Evolutionary conservation across 2,888 invertebrate genomes (phyloP).

Genomic region (Villa cingulata): DNA sequence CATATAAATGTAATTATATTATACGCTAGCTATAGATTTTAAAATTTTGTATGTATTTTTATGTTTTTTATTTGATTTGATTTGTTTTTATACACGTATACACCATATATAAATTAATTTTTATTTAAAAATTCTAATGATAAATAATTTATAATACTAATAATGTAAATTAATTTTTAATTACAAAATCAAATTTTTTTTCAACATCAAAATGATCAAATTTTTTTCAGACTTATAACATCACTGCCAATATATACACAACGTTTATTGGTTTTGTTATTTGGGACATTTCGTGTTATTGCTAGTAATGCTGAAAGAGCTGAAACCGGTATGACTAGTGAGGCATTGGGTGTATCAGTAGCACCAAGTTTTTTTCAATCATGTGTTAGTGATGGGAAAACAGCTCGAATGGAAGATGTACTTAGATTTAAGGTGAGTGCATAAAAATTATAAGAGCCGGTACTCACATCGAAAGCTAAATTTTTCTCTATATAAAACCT

Average conservation of each 20-base stretch:
- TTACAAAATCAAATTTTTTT: too few relatives aligned
- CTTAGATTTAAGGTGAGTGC: slow-evolving; percentile 73
- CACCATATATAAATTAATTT: too few relatives aligned
- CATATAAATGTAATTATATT: not conserved
- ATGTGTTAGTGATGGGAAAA: slow-evolving; percentile 88
- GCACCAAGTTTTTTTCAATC: slow-evolving; percentile 94
- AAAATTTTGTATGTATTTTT: too few relatives aligned
- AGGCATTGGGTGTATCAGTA: slow-evolving; percentile 88
- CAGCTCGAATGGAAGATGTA: slow-evolving; percentile 91
- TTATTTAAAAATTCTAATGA: too few relatives aligned
- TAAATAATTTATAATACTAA: too few relatives aligned
- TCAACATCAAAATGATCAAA: too few relatives aligned
- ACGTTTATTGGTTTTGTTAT: slow-evolving; percentile 81
- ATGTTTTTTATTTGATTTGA: too few relatives aligned
- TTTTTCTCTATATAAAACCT: too few relatives aligned
- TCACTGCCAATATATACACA: slow-evolving; percentile 83
- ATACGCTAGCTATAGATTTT: not conserved
- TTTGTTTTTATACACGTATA: too few relatives aligned
- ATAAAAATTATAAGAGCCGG: not conserved
- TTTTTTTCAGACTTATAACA: slow-evolving; percentile 59
- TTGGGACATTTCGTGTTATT: slow-evolving; percentile 93
- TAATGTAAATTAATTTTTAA: too few relatives aligned
- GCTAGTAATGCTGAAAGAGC: slow-evolving; percentile 83
- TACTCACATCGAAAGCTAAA: too few relatives aligned
- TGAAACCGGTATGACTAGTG: slow-evolving; percentile 87